A percentile compares a stretch with the other conserved stretches of the same genome.
Conservation (phyloP, 2,888 invertebrate species). For the Blomia tropicalis region DNA sequence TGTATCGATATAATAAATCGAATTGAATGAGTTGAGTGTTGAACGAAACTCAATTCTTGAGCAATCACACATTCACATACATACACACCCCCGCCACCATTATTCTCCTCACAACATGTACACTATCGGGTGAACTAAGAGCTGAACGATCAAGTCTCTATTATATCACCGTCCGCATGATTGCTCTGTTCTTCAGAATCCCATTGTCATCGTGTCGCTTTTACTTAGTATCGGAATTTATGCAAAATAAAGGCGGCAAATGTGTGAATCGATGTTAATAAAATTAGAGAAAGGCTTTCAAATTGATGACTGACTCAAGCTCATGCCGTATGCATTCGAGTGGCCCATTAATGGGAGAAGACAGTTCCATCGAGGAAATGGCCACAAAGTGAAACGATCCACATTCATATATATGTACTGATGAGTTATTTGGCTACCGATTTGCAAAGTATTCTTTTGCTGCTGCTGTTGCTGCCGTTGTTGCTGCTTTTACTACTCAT, state of each 20-base stretch:
- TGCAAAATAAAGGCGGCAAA: background rate
- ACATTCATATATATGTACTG: no score
- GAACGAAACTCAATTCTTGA: no score
- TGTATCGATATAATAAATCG: conserved; percentile 9
- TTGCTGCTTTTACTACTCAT: background rate
- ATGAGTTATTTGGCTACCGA: background rate
- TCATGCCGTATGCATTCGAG: background rate
- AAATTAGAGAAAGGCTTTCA: conserved; percentile 13
- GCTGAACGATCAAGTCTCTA: background rate
- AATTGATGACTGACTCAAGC: conserved; percentile 10
- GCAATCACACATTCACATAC: no score
- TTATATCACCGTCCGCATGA: conserved; percentile 3
- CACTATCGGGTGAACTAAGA: no score
- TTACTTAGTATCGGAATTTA: background rate
- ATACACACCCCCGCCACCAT: no score
- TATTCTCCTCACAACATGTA: no score
- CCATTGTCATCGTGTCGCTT: background rate
- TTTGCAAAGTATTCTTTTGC: no score
- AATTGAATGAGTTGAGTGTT: background rate
- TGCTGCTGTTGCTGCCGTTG: background rate
- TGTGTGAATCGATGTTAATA: conserved; percentile 1
- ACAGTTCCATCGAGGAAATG: background rate
- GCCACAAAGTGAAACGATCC: background rate
- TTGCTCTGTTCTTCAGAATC: no score
- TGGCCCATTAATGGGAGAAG: background rate